Conservation (phyloP, 2,113 vertebrate genomes). For the Opisthocomus hoazin region DNA sequence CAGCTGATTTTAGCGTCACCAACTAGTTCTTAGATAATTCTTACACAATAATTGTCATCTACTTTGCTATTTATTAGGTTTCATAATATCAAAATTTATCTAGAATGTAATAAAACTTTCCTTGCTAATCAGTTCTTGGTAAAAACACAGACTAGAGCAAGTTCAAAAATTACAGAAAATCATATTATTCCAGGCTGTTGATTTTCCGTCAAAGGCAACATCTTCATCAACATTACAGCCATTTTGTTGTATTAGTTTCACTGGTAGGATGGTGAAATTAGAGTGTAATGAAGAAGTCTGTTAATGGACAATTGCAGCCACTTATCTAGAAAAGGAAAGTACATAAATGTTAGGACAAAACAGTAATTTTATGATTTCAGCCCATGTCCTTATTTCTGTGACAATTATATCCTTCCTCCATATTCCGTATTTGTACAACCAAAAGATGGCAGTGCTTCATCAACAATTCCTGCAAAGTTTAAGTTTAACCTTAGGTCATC, state of each 20-base stretch:
- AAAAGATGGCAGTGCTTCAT: slow-evolving; percentile 81
- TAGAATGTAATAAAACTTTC: not conserved
- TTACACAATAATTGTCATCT: not conserved
- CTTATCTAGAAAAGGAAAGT: not conserved
- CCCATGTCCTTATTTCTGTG: not conserved
- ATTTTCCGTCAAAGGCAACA: not conserved
- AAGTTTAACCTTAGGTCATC: slow-evolving; percentile 21
- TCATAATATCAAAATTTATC: not conserved
- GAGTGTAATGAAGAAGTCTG: not conserved
- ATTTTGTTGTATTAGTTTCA: not conserved
- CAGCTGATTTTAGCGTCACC: not conserved
- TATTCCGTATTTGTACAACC: slow-evolving; percentile 65
- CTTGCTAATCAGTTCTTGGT: not conserved
- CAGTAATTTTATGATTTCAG: not conserved
- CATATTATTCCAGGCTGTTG: not conserved
- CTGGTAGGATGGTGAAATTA: not conserved
- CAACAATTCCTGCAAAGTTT: slow-evolving; percentile 59
- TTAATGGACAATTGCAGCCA: not conserved
- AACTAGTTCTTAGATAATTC: not conserved
- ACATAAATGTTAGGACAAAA: not conserved
- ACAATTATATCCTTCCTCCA: not conserved
- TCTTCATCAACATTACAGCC: not conserved
- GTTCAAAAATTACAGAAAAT: not conserved
- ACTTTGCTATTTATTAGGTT: not conserved
- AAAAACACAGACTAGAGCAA: not conserved